Percentiles rank a stretch among this genome's conserved stretches.
Evolutionary conservation across 2,888 invertebrate species (phyloP).

Genomic region (Noctua janthe): DNA sequence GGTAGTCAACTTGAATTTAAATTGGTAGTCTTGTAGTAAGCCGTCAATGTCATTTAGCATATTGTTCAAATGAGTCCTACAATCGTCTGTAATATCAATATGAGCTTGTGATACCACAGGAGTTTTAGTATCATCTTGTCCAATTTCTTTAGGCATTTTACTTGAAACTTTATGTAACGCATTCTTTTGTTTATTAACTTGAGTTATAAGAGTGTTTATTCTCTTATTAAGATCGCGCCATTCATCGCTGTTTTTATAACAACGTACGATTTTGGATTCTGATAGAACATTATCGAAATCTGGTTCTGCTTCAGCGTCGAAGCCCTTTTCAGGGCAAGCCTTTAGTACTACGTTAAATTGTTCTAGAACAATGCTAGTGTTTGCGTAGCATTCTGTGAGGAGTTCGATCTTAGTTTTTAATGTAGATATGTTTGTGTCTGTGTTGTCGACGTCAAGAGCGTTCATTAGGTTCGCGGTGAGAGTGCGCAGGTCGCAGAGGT

Average conservation of each 20-base stretch:
- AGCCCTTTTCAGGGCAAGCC: conserved; percentile 82
- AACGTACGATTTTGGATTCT: conserved; percentile 81
- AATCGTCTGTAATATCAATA: conserved; percentile 79
- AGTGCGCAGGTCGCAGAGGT: conserved; percentile 90
- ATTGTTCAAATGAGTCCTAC: conserved; percentile 75
- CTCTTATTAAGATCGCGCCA: conserved; percentile 81
- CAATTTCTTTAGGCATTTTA: conserved; percentile 78
- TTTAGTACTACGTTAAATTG: conserved; percentile 93
- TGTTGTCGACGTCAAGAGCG: conserved; percentile 77
- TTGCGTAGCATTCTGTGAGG: conserved; percentile 87
- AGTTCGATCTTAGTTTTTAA: conserved; percentile 80
- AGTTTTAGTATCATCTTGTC: conserved; percentile 65
- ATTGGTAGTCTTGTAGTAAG: conserved; percentile 79
- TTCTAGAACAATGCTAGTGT: conserved; percentile 90
- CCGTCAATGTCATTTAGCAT: conserved; percentile 74
- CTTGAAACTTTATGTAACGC: conserved; percentile 79
- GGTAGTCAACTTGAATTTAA: conserved; percentile 74
- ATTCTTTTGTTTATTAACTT: conserved; percentile 82
- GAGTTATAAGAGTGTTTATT: conserved; percentile 77
- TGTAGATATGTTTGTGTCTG: conserved; percentile 76
- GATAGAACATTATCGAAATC: conserved; percentile 83
- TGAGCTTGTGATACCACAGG: conserved; percentile 80
- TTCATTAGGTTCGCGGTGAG: conserved; percentile 84
- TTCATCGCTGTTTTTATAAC: conserved; percentile 83
- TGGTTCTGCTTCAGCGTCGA: conserved; percentile 74